Evolutionary conservation across 2,797 vertebrate species (phyloP).

Genomic region (Garrulus glandarius): DNA sequence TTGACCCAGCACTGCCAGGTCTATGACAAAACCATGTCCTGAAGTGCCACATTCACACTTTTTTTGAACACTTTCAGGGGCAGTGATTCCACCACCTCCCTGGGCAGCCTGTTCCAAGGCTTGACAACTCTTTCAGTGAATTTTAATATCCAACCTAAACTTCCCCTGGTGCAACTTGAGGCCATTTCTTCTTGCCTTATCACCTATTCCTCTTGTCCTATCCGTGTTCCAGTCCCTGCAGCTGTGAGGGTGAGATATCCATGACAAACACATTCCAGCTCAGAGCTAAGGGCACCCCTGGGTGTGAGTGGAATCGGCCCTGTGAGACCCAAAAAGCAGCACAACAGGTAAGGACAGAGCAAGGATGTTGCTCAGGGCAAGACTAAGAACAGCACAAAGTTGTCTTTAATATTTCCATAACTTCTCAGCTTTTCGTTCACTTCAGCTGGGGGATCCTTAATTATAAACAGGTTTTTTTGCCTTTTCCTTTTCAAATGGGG

Average conservation of each 20-base stretch:
- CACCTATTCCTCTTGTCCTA: neutral
- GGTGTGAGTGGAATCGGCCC: neutral
- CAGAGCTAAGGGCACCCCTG: neutral
- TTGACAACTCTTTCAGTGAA: neutral
- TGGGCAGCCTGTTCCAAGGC: neutral
- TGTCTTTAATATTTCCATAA: neutral
- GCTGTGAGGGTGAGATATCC: neutral
- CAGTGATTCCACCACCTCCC: too few species aligned
- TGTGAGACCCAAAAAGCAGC: neutral
- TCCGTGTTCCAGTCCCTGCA: neutral
- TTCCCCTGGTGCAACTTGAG: neutral
- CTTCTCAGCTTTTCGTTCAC: neutral
- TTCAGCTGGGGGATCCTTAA: neutral
- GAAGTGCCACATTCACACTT: neutral
- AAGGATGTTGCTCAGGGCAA: neutral
- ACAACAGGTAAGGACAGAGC: neutral
- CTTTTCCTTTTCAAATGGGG: neutral
- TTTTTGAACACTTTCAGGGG: neutral
- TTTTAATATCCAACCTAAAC: neutral
- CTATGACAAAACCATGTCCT: neutral
- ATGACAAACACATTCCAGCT: neutral
- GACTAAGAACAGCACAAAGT: neutral
- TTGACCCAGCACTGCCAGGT: neutral
- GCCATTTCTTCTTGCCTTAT: neutral
- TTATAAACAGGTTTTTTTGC: neutral